Evolutionary conservation across 2,797 vertebrate species (phyloP).

Genomic region (Protonibea diacanthus): DNA sequence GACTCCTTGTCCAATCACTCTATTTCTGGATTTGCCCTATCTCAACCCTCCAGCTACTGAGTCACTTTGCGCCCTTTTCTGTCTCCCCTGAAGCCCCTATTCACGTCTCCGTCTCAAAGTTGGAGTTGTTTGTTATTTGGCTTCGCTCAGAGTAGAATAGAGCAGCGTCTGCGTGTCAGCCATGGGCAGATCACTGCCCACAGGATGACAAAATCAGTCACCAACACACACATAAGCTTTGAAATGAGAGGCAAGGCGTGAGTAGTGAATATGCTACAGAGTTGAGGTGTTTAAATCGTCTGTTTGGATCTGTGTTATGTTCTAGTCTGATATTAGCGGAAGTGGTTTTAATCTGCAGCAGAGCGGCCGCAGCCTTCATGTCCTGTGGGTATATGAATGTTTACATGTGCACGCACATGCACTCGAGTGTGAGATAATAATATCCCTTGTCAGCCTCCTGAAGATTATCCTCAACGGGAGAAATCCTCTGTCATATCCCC

Average conservation of each 20-base stretch:
- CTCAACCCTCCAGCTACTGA: slow-evolving; percentile 54
- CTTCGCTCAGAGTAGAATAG: not conserved
- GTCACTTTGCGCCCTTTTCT: slow-evolving; percentile 52
- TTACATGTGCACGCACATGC: slow-evolving; percentile 21
- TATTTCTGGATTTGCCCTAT: slow-evolving; percentile 62
- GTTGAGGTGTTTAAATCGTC: slow-evolving; percentile 24
- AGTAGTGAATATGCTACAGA: not conserved
- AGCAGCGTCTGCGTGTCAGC: slow-evolving; percentile 9
- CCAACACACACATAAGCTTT: not conserved
- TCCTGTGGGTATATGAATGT: slow-evolving; percentile 45
- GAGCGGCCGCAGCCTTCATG: slow-evolving; percentile 32
- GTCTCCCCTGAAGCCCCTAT: slow-evolving; percentile 46
- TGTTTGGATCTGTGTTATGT: slow-evolving; percentile 38
- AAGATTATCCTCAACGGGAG: slow-evolving; percentile 77
- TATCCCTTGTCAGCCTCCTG: slow-evolving; percentile 76
- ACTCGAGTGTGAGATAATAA: slow-evolving; percentile 73
- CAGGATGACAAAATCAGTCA: slow-evolving; percentile 40
- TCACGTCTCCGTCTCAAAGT: slow-evolving; percentile 1
- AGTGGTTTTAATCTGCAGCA: slow-evolving; percentile 61
- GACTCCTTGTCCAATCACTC: slow-evolving; percentile 47
- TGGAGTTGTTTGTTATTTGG: slow-evolving; percentile 15
- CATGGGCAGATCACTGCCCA: not conserved
- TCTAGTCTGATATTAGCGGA: slow-evolving; percentile 38
- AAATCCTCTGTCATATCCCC: slow-evolving; percentile 79
- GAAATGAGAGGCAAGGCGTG: not conserved